A percentile compares a stretch with the other conserved stretches of the same genome.
Evolutionary conservation across 1,140 invertebrate species (phyloP).

Genomic region (Thaumatotibia leucotreta): DNA sequence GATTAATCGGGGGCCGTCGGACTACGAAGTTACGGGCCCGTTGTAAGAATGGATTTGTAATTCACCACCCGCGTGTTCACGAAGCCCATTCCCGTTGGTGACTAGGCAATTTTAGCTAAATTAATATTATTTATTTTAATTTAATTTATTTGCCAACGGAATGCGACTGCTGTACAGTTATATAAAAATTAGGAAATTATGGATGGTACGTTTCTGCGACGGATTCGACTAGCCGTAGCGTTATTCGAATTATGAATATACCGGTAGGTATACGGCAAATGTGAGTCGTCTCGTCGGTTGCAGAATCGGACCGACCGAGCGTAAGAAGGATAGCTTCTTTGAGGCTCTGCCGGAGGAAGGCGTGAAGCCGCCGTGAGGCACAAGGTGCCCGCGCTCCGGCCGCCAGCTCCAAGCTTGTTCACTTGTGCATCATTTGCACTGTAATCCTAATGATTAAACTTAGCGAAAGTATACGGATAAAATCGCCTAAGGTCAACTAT

Average conservation of each 20-base stretch:
- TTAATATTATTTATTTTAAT: constrained; percentile 71
- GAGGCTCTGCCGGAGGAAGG: constrained; percentile 6
- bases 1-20: constrained; percentile 43
- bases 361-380: constrained; percentile 17
- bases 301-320: constrained; percentile 29
- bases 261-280: constrained; percentile 5
- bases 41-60: constrained; percentile 69
- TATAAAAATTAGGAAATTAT: constrained; percentile 56
- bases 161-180: constrained; percentile 74
- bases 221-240: background rate
- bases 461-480: constrained; percentile 66
- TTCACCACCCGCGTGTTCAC: constrained; percentile 74
- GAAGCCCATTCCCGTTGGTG: constrained; percentile 71
- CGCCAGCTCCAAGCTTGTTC: constrained; percentile 31
- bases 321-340: constrained; percentile 36
- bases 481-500: constrained; percentile 50
- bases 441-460: constrained; percentile 42
- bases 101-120: constrained; percentile 74
- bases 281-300: background rate
- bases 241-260: constrained; percentile 23
- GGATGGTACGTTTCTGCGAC: constrained; percentile 38
- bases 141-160: constrained; percentile 72
- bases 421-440: constrained; percentile 45
- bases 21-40: constrained; percentile 41
- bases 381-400: constrained; percentile 25